Evolutionary conservation across 2,113 vertebrate genomes (phyloP).

Genomic region (Rhizomys pruinosus): DNA sequence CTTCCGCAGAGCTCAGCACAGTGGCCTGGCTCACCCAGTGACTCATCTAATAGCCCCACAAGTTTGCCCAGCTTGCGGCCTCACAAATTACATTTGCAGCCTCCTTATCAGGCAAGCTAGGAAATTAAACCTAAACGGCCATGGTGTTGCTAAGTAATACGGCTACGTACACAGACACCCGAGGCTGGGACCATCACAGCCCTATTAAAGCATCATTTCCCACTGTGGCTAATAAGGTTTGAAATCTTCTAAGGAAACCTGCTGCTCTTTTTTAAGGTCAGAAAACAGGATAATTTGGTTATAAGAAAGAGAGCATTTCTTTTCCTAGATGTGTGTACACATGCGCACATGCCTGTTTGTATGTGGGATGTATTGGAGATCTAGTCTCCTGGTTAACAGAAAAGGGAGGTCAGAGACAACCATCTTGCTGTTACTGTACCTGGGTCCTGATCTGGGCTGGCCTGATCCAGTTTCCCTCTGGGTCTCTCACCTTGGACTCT

Average conservation of each 20-base stretch:
- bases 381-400: neutral
- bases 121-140: conserved; percentile 74
- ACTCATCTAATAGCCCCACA: conserved; percentile 5
- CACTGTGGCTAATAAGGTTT: conserved; percentile 57
- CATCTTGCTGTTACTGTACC: neutral
- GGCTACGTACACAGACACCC: conserved; percentile 58
- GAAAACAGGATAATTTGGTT: conserved; percentile 70
- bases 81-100: conserved; percentile 62
- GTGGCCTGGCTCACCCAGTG: conserved; percentile 29
- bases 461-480: neutral
- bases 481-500: neutral
- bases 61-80: conserved; percentile 19
- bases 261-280: conserved; percentile 75
- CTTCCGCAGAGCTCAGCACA: conserved; percentile 45
- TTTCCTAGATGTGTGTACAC: neutral
- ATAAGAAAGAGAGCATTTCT: conserved; percentile 61
- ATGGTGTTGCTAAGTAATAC: conserved; percentile 73
- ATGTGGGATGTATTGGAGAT: neutral
- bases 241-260: conserved; percentile 55
- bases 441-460: no score
- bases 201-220: conserved; percentile 56
- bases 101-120: conserved; percentile 75
- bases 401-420: neutral
- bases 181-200: conserved; percentile 42
- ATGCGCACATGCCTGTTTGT: neutral